Evolutionary conservation across 64 coral and sea anemone species (phyloP), one percentile per base, ranked within the genome.

Genomic region (Actinia tenebrosa): DNA sequence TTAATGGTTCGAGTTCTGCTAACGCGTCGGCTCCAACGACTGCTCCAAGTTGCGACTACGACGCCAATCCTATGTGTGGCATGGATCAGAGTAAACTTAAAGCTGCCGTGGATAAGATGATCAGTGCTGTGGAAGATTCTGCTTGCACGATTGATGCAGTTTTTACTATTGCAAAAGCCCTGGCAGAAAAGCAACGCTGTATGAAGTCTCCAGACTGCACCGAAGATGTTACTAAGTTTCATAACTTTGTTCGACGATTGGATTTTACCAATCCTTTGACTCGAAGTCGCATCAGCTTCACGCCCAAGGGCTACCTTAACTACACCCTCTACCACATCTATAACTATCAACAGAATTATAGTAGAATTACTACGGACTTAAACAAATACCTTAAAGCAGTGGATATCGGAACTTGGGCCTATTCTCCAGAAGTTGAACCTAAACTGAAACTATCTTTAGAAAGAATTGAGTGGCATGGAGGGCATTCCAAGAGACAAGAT

Each of bases 111-210:
- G 53, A 86, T 37, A 71, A 60, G 62, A 83, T 97, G 56, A 59
- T 84, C 52, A 75, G 61, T 3, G 88, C 87, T 91, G 91, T 90
- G 45, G 91, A 93, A 53, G 88, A 87, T 75, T 91, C 91, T 45
- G 89, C 91, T 37, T 97, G 94, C 15, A 78, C 84, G 1, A 88
- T 97, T 25, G 91, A 97, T 87, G 89, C 94, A 7, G 87, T 89
- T 60, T 87, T 91, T 80, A 84, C 94, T 20, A 55, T 93, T 78
- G 91, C 94, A 7, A 20, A 84, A 16, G 94, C 89, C 0, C 59
- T 90, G 25, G 80, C 46, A 50, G 78, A 88, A 64, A 87, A 72
- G 46, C 64, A 90, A 86, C 16, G 15, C 8, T 85, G 83, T 64
- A 26, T 43, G 30, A 61, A 10, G 3, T 85, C 83, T 22, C 23